Percentiles rank a stretch among this genome's conserved stretches.
These are phyloP conservation scores for Isoperla grammatica DNA, from an alignment of 2,888 invertebrate species.

Conservation along the genomic window DNA sequence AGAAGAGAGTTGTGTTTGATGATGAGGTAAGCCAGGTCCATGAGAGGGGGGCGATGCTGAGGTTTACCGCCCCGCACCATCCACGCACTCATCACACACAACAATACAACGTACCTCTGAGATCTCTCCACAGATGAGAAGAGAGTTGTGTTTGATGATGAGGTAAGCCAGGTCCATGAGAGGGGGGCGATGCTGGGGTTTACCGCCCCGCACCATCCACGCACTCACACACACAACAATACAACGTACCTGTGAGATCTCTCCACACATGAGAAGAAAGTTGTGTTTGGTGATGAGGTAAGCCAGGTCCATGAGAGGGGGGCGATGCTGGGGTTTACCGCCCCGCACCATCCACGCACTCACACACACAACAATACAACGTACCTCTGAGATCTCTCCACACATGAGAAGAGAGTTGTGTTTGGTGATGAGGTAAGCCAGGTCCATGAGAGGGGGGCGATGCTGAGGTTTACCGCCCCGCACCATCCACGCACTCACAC, in stretches of 20 bases:
- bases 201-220: slow-evolving; percentile 75
- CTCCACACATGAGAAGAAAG: slow-evolving; percentile 85
- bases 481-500: slow-evolving; percentile 49
- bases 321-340: slow-evolving; percentile 76
- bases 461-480: slow-evolving; percentile 77
- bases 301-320: slow-evolving; percentile 86
- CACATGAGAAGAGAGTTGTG: slow-evolving; percentile 83
- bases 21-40: no score
- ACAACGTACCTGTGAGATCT: slow-evolving; percentile 66
- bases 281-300: slow-evolving; percentile 89
- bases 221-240: no score
- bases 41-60: no score
- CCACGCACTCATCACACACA: no score
- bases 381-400: slow-evolving; percentile 79
- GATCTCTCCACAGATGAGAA: no score
- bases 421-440: slow-evolving; percentile 90
- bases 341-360: slow-evolving; percentile 79
- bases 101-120: no score
- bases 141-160: no score
- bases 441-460: slow-evolving; percentile 83
- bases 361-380: slow-evolving; percentile 22
- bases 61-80: no score
- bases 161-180: no score
- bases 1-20: no score
- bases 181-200: no score